A percentile compares a stretch with the other conserved stretches of the same genome.
Evolutionary conservation across 2,797 vertebrate genomes (phyloP).

Genomic region (Sebastes hubbsi): DNA sequence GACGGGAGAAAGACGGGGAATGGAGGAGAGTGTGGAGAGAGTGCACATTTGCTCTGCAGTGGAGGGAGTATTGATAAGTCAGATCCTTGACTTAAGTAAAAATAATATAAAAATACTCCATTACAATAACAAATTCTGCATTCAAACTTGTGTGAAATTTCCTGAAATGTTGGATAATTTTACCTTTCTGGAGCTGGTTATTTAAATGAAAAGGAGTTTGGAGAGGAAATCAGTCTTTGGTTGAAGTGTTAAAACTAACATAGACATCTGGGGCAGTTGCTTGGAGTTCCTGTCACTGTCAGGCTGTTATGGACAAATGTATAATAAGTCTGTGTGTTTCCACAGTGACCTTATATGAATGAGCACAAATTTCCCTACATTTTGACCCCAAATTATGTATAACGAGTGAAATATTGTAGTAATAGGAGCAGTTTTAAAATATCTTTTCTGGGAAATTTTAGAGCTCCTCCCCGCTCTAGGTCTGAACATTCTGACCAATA

Average conservation of each 20-base stretch:
- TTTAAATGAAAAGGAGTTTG: neutral
- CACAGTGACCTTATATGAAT: too few relatives aligned
- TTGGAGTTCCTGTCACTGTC: too few relatives aligned
- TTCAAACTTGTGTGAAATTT: neutral
- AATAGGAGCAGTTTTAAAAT: too few relatives aligned
- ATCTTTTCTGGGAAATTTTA: too few relatives aligned
- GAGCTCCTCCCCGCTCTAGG: too few relatives aligned
- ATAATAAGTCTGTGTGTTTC: too few relatives aligned
- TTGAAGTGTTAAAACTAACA: neutral
- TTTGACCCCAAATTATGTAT: too few relatives aligned
- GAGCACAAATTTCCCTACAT: too few relatives aligned
- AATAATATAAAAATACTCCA: neutral
- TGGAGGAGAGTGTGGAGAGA: slow-evolving; percentile 23
- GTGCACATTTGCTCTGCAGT: slow-evolving; percentile 1
- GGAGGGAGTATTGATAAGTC: neutral
- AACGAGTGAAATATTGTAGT: too few relatives aligned
- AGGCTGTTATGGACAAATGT: too few relatives aligned
- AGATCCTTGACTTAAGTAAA: neutral
- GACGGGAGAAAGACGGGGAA: slow-evolving; percentile 22
- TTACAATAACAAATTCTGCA: neutral
- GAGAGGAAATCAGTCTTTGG: neutral
- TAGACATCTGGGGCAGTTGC: neutral
- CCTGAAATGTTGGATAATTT: neutral
- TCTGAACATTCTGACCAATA: too few relatives aligned
- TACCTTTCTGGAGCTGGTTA: neutral